Base-by-base conservation (phyloP, 2,888 invertebrate species). In the Neocrepidodera transversa region DNA sequence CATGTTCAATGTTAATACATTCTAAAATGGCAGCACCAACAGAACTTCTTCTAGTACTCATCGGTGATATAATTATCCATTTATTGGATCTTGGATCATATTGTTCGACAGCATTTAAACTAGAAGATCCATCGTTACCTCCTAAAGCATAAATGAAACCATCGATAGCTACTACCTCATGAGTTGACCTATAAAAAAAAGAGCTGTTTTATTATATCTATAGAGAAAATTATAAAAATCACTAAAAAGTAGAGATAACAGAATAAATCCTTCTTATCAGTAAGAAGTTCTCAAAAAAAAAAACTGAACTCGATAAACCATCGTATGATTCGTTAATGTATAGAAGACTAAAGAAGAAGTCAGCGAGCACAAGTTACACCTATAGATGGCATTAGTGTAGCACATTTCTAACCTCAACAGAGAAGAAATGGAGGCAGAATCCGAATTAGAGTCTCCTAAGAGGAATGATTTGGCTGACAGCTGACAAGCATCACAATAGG, bases 71-170 rank as follows among this genome's bases (percentile, higher is more conserved):
- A 50, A 86, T 79, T 16, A 81, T 80, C 89, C 89, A 89, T 75
- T 87, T 87, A 73, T 88, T 88, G 18, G 82, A 76, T 40, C 83
- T 82, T 2, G 85, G 83, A 70, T 88, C 87, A 71, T 86, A 89
- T 63, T 85, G 82, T 73, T 89, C 89, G 18, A 88, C 86, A 0
- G 87, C 86, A 75, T 87, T 88, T 11, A 89, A 78, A 61, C 87
- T 87, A 2, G 87, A 86, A 57, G 86, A 87, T 16, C 89, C 88
- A 71, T 89, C 88, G 68, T 88, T 88, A 18, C 88, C 89, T 18
- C 89, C 89, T 30, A 89, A 73, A 0, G 88, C 86, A 68, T 86
- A 87, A 18, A 89, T 79, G 51, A 78, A 81, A 5, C 84, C 85
- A 58, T 86, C 86, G 57, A 87, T 84, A 56, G 84, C 83, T 1